Evolutionary conservation across 1,140 invertebrate genomes (phyloP).

Genomic region (Papilio polytes): DNA sequence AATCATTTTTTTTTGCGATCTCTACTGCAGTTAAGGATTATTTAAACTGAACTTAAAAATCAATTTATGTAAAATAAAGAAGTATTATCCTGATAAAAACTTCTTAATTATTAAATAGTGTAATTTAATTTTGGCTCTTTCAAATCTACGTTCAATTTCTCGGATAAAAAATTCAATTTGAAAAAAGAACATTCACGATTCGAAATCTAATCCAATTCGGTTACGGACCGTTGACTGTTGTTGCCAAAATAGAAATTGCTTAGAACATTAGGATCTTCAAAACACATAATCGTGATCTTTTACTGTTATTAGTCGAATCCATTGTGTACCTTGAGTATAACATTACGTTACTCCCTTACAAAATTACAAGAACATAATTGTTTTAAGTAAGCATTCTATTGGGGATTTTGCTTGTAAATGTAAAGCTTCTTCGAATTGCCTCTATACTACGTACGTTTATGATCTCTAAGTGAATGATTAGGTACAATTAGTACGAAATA

Average conservation of each 20-base stretch:
- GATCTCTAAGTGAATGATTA: too few relatives aligned
- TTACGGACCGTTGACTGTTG: slow-evolving; percentile 38
- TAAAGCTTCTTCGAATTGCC: slow-evolving; percentile 26
- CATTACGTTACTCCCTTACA: slow-evolving; percentile 27
- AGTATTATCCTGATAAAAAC: background rate
- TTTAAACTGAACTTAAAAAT: background rate
- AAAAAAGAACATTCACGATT: slow-evolving; percentile 22
- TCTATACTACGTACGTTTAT: background rate
- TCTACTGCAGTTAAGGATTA: background rate
- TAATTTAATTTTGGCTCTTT: background rate
- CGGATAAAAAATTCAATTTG: background rate
- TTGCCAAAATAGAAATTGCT: slow-evolving; percentile 43
- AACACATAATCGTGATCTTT: slow-evolving; percentile 37
- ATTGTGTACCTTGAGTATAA: slow-evolving; percentile 32
- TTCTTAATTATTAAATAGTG: background rate
- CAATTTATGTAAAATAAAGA: background rate
- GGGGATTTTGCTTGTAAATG: slow-evolving; percentile 33
- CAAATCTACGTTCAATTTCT: background rate
- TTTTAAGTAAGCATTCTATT: slow-evolving; percentile 41
- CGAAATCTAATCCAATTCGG: slow-evolving; percentile 29
- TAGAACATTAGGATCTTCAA: slow-evolving; percentile 31
- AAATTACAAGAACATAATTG: slow-evolving; percentile 36
- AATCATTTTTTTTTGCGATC: background rate
- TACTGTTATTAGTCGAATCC: slow-evolving; percentile 36
- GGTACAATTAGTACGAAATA: too few relatives aligned